Evolutionary conservation across 2,113 vertebrate species (phyloP), one percentile per base, ranked within the genome.

Genomic region (Halichoeres trimaculatus): DNA sequence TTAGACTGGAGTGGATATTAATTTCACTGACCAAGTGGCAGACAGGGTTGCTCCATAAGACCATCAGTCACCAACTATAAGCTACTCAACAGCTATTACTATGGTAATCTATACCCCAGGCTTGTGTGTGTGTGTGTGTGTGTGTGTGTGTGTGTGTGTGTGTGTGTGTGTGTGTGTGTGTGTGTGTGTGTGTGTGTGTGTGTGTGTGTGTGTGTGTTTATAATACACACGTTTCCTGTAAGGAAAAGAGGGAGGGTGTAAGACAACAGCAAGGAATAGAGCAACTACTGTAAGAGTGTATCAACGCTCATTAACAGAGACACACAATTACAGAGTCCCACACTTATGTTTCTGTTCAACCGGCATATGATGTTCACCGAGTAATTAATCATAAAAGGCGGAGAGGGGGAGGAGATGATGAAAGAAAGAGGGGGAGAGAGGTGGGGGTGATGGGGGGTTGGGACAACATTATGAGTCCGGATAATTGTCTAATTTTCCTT

Each of bases 401-500:
- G 88, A 83, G 88, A 78, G 87, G 80, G 83, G 90, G 84, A 83
- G 89, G 88, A 71, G 85, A 82, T 51, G 84, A 66, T 59, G 73
- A 56, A 58, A 73, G 26, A 0, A 36, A 58, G 75, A 11, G 45
- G 59, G 51, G 61, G 75, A 52, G 54, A 19, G 2, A 26, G 41
- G 8, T 47, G 43, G 43, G 43, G 43, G 43, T 47, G 11, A 10
- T 22, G 43, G 76, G 65, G 53, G 85, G 78, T 74, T 84, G 72
- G 80, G 83, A 89, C 89, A 91, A 89, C 88, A 91, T 91, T 91
- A 90, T 89, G 85, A 91, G 91, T 88, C 89, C 72, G 83, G 88
- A 75, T 91, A 91, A 93, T 93, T 91, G 90, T 93, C 89, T 93
- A 87, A 91, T 93, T 91, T 93, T 89, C 88, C 88, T 91, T 89